phyloP scores from a whole-genome alignment of 2,797 vertebrate genomes.

The Remorina albescens region DNA sequence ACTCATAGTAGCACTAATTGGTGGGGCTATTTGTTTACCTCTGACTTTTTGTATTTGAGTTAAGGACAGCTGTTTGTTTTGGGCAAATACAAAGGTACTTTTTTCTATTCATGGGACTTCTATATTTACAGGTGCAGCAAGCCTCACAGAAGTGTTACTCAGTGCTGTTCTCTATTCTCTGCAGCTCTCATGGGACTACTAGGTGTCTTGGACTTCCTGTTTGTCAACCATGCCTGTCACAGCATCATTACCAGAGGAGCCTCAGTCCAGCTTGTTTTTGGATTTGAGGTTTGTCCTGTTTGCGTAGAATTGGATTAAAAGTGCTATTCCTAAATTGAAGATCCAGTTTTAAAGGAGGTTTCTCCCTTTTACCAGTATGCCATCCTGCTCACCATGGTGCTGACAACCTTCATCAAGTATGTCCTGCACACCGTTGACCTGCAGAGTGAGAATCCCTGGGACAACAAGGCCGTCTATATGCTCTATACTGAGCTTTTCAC shows the following conservation, averaged over 20 bases:
- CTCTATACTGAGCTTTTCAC: slow-evolving; percentile 97
- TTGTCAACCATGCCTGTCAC: slow-evolving; percentile 95
- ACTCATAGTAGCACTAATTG: not conserved
- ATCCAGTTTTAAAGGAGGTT: not conserved
- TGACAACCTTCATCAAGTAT: slow-evolving; percentile 96
- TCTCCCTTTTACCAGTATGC: slow-evolving; percentile 87
- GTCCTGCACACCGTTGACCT: slow-evolving; percentile 93
- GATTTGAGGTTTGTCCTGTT: slow-evolving; percentile 89
- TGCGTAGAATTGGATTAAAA: not conserved
- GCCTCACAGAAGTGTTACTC: not conserved
- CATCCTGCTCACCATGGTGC: slow-evolving; percentile 95
- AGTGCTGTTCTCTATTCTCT: slow-evolving; percentile 8
- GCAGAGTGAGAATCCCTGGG: slow-evolving; percentile 97
- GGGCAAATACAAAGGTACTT: not conserved
- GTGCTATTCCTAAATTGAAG: not conserved
- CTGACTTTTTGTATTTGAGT: not conserved
- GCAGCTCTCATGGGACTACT: slow-evolving; percentile 93
- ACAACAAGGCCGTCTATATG: slow-evolving; percentile 98
- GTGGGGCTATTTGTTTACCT: not conserved
- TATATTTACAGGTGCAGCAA: not conserved
- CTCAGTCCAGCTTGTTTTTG: slow-evolving; percentile 97
- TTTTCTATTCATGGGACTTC: not conserved
- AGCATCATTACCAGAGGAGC: slow-evolving; percentile 96
- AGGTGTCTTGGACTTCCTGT: slow-evolving; percentile 91
- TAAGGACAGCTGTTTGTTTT: not conserved